Percentiles rank a stretch among this genome's conserved stretches.
Conservation (phyloP, 1,140 invertebrate species). For the Macrocentrus cingulum region DNA sequence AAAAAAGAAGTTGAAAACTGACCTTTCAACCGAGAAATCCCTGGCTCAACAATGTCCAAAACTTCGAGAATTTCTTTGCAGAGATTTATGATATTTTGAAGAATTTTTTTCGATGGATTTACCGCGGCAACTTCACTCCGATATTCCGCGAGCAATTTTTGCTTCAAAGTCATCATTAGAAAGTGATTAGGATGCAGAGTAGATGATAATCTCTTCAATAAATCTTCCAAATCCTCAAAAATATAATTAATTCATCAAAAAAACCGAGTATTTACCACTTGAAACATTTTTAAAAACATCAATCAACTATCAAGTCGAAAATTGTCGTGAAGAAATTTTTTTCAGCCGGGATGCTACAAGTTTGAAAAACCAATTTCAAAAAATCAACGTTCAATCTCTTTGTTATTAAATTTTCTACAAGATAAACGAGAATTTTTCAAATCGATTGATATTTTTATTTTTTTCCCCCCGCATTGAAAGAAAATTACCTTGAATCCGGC, state of each 20-base stretch:
- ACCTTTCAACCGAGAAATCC: constrained; percentile 73
- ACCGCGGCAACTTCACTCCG: constrained; percentile 57
- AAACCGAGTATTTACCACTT: too few species aligned
- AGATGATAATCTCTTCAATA: constrained; percentile 62
- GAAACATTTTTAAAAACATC: too few species aligned
- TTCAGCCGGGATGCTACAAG: too few species aligned
- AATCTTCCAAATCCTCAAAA: constrained; percentile 58
- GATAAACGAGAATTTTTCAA: background rate
- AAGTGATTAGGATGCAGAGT: constrained; percentile 68
- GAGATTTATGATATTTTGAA: constrained; percentile 66
- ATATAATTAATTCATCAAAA: constrained; percentile 21
- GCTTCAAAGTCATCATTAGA: constrained; percentile 67
- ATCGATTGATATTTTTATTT: background rate
- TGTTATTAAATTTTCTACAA: background rate
- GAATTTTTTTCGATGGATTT: constrained; percentile 60
- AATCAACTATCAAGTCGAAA: too few species aligned
- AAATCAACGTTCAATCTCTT: too few species aligned
- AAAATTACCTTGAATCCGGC: constrained; percentile 37
- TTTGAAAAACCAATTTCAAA: too few species aligned
- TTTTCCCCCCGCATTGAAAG: too few species aligned
- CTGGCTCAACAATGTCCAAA: constrained; percentile 70
- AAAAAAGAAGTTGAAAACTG: too few species aligned
- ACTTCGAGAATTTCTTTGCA: constrained; percentile 69
- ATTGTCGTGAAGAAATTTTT: too few species aligned
- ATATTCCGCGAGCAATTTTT: constrained; percentile 65